Conservation (phyloP, 2,797 vertebrate species). For the Fratercula arctica region DNA sequence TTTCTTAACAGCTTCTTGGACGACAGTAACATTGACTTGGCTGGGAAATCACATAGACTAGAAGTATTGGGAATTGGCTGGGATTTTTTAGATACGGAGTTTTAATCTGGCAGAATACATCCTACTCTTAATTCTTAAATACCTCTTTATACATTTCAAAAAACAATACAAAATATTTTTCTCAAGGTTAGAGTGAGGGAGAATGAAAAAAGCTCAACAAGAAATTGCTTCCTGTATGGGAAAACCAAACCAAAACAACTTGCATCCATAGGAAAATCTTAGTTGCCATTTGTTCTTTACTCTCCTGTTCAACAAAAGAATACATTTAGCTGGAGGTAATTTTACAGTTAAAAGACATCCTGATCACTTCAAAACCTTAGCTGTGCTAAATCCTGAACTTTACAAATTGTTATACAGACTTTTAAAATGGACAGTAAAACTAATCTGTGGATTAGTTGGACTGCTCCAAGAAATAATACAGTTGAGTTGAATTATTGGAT, state of each 20-base stretch:
- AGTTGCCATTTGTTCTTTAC: not conserved
- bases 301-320: not conserved
- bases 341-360: not conserved
- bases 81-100: not conserved
- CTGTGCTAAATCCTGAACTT: not conserved
- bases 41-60: not conserved
- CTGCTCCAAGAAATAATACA: not conserved
- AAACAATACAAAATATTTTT: not conserved
- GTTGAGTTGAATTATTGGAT: not conserved
- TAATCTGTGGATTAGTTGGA: not conserved
- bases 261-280: not conserved
- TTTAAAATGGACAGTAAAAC: not conserved
- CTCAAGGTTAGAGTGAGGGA: not conserved
- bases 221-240: not conserved
- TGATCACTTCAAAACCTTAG: not conserved
- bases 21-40: not conserved
- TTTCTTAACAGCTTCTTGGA: not conserved
- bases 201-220: not conserved
- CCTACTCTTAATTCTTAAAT: not conserved
- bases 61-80: not conserved
- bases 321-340: not conserved
- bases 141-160: fast-evolving
- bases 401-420: not conserved
- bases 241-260: not conserved
- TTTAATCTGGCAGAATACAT: not conserved